Base-by-base conservation (phyloP, 35 echinoderm and acorn worm genomes). In the Amphiura filiformis region DNA sequence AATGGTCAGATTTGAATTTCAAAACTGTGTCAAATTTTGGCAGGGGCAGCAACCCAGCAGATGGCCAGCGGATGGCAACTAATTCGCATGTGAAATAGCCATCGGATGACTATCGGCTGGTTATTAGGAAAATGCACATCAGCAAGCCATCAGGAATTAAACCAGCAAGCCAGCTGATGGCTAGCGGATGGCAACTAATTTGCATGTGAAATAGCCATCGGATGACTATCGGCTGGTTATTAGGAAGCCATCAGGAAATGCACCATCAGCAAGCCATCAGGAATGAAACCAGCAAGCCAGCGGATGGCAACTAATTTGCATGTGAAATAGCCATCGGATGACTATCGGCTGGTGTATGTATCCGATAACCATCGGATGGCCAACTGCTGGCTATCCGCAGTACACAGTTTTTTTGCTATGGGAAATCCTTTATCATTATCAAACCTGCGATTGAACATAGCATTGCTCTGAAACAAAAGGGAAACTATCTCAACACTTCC, bases 221-320 rank as follows among this genome's bases (percentile, higher is more conserved):
- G 61, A 18, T 70, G 61, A 30, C 26, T 23, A 70, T 70, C 61
- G 26, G 61, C 61, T 70, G 61, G 61, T 70, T 70, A 70, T 70
- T 70, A 70, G 61, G 7, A 70, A 70, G 61, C 11, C 61, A 70
- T 26, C 61, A 30, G 61, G 61, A 70, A 70, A 70, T n/a, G 61
- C 28, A 70, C 61, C 61, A 70, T 70, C 28, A 30, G 61, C 15
- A 70, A n/a, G 61, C 61, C 61, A 70, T 70, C 61, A n/a, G 61
- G 9, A 15, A 70, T n/a, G n/a, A n/a, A n/a, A n/a, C n/a, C n/a
- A 70, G 2, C 26, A 70, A 15, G 61, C 61, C 61, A 70, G 61
- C 28, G 61, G 61, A 70, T 70, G 61, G 61, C 61, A 70, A 70
- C 61, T 70, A 70, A 70, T 70, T 70, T 70, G 61, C 61, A 70